Percentiles rank a stretch among this genome's conserved stretches.
These are phyloP conservation scores for Steinernema carpocapsae DNA, from an alignment of 2,888 invertebrate genomes.

Conservation along the genomic window DNA sequence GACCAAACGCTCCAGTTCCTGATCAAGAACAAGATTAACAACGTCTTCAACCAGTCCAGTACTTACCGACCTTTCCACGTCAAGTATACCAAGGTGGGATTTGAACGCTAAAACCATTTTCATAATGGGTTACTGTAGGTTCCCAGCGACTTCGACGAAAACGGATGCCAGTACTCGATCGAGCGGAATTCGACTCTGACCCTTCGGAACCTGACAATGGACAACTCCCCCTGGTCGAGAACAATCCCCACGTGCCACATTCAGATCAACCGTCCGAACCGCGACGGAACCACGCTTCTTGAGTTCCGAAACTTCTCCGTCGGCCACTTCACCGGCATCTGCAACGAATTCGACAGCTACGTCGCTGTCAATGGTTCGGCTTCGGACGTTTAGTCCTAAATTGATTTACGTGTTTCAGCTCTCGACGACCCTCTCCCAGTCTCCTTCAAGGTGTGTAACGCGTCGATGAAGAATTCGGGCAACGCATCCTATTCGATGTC, in stretches of 20 bases:
- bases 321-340: slow-evolving; percentile 28
- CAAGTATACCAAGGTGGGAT: slow-evolving; percentile 42
- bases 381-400: neutral
- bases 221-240: neutral
- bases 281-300: slow-evolving; percentile 41
- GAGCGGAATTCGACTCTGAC: slow-evolving; percentile 31
- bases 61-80: slow-evolving; percentile 45
- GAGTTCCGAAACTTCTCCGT: slow-evolving; percentile 41
- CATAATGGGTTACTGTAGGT: slow-evolving; percentile 30
- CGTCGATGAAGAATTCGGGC: slow-evolving; percentile 37
- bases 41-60: neutral
- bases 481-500: slow-evolving; percentile 36
- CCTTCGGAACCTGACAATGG: neutral
- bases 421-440: slow-evolving; percentile 41
- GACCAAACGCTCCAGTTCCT: slow-evolving; percentile 37
- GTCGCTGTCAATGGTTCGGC: slow-evolving; percentile 39
- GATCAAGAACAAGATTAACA: slow-evolving; percentile 35
- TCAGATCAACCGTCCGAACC: slow-evolving; percentile 41
- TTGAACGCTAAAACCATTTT: neutral
- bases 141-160: slow-evolving; percentile 32
- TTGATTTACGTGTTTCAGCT: neutral
- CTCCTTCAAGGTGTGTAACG: slow-evolving; percentile 47
- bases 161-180: slow-evolving; percentile 39
- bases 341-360: slow-evolving; percentile 32
- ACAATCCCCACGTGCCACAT: slow-evolving; percentile 44